Evolutionary conservation across 2,888 invertebrate species (phyloP), one percentile per base, ranked within the genome.

Genomic region (Philhelius pedissequus): DNA sequence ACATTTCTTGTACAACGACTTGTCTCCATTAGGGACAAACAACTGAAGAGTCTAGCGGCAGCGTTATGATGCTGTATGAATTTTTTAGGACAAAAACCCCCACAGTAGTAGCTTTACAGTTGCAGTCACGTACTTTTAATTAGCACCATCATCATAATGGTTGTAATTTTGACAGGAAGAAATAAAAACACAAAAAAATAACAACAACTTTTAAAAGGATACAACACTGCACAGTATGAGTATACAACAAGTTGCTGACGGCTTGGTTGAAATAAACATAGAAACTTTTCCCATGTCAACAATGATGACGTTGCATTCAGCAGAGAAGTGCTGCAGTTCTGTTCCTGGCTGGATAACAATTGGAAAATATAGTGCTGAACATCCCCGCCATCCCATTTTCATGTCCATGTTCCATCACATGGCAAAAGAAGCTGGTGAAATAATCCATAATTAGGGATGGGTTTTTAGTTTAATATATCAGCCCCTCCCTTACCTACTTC

Each of bases 131-230:
- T 83, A 74, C 74, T 83, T 83, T 83, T 83, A 83, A 83, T 83
- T 83, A 83, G 78, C 83, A 78, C 83, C 78, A 78, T 83, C 83
- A 83, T 83, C 83, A 78, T 83, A 83, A 78, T 83, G 78, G 83
- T 78, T 83, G 83, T 83, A 83, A 83, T 74, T 83, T 78, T 78
- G 78, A 83, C 83, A 83, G 74, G 58, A 45, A 71, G 52, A 66
- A 68, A 54, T 7, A n/a, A n/a, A 38, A 20, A 35, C 22, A 48
- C 5, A 68, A 54, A 11, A n/a, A n/a, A 38, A 20, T 27, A 30
- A 48, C 5, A 68, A 32, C 1, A 22, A 64, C 40, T 43, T 18
- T 56, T 18, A 71, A 74, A 76, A 64, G 77, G 76, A 81, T 81
- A 58, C 13, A 77, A 30, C 54, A 64, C 45, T 22, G 15, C 22